A percentile compares a stretch with the other conserved stretches of the same genome.
Conservation (phyloP, 2,888 invertebrate genomes). For the Hemistola chrysoprasaria region DNA sequence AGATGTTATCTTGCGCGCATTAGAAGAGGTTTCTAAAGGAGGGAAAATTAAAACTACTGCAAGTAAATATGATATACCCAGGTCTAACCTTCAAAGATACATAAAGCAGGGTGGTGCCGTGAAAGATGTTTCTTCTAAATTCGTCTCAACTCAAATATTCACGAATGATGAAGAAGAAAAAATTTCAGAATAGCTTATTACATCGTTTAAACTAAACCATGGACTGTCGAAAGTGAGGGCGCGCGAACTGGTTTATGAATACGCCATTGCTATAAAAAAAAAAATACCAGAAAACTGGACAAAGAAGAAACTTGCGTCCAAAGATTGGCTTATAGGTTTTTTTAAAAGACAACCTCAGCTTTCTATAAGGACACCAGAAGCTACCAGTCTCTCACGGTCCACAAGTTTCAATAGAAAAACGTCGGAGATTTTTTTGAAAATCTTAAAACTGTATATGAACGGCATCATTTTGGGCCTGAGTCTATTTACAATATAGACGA, state of each 20-base stretch:
- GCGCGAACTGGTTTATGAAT: no score
- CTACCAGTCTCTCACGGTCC: slow-evolving; percentile 12
- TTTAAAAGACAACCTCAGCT: slow-evolving; percentile 7
- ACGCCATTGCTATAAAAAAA: no score
- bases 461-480: slow-evolving; percentile 19
- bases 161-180: no score
- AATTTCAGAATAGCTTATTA: no score
- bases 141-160: no score
- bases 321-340: slow-evolving; percentile 11
- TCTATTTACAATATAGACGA: slow-evolving; percentile 30
- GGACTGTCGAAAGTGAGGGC: no score
- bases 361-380: slow-evolving; percentile 4
- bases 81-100: slow-evolving; percentile 2
- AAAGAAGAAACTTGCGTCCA: slow-evolving; percentile 3
- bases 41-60: slow-evolving; percentile 8
- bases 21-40: slow-evolving; percentile 13
- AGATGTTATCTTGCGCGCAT: slow-evolving; percentile 9
- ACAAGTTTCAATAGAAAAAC: slow-evolving; percentile 24
- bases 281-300: no score
- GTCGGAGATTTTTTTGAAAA: slow-evolving; percentile 20
- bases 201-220: no score
- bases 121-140: slow-evolving; percentile 1
- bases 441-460: slow-evolving; percentile 17
- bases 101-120: slow-evolving; percentile 1
- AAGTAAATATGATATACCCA: slow-evolving; percentile 7